These are phyloP conservation scores for Maconellicoccus hirsutus DNA, from an alignment of 1,140 invertebrate species.

Conservation along the genomic window DNA sequence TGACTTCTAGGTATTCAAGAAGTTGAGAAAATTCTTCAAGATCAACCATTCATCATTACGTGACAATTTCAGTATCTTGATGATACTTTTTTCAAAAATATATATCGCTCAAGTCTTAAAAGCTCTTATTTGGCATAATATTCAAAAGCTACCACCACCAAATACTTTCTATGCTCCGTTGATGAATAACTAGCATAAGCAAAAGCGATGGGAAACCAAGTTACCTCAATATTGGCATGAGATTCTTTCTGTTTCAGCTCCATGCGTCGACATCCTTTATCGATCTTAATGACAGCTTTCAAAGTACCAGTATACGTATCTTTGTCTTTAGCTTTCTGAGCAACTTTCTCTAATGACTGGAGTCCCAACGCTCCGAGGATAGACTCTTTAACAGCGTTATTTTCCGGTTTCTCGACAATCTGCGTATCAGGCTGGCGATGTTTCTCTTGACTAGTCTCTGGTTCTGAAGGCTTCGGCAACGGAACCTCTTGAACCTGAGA, in stretches of 20 bases:
- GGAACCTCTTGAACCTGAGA: background rate
- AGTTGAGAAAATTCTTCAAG: too few species aligned
- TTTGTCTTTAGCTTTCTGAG: constrained; percentile 25
- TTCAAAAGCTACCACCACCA: too few species aligned
- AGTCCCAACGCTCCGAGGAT: constrained; percentile 48
- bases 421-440: background rate
- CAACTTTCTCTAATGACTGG: constrained; percentile 21
- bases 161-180: too few species aligned
- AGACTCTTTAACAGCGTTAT: constrained; percentile 46
- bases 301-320: constrained; percentile 56
- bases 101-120: too few species aligned
- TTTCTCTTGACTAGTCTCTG: background rate
- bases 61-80: too few species aligned
- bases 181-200: background rate
- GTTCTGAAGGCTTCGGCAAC: background rate
- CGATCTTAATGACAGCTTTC: constrained; percentile 64
- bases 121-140: too few species aligned
- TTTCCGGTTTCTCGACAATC: constrained; percentile 34
- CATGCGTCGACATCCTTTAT: constrained; percentile 57
- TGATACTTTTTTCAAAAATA: too few species aligned
- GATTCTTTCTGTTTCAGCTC: constrained; percentile 49
- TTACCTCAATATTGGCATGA: constrained; percentile 25
- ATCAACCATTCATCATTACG: too few species aligned
- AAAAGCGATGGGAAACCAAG: background rate
- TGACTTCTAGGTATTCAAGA: too few species aligned